Base-by-base conservation (phyloP, 2,113 vertebrate genomes). In the Erinaceus europaeus region DNA sequence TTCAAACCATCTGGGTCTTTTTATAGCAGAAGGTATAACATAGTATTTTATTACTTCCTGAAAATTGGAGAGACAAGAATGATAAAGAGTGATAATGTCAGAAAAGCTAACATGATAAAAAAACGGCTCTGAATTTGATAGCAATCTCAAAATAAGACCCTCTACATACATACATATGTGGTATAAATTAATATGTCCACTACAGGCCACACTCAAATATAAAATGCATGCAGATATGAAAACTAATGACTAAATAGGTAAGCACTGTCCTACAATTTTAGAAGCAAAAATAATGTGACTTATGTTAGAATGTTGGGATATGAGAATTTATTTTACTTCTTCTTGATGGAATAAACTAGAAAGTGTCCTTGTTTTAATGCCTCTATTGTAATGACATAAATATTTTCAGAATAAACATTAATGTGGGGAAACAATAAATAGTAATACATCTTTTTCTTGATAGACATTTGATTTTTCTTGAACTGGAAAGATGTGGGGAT, bases 41-140 rank as follows among this genome's bases (percentile, higher is more conserved):
- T 62, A 68, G 74, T 86, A 65, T 95, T 93, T 96, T 96, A 96
- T 96, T 91, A 81, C 90, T 95, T 93, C 87, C 25, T 91, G 88
- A 95, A 95, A 95, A 93, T 80, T 89, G 73, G 72, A 94, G 74
- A 86, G 48, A 21, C 46, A 89, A 81, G 44, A 68, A 72, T 94
- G 52, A 88, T 95, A 20, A 88, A 83, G 71, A 88, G 44, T 80
- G 68, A 91, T 94, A 90, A 86, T 91, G 73, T 95, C 77, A 91
- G 88, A 81, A 82, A 87, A 73, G 40, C 36, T 62, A 90, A 52
- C 14, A 32, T 82, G 74, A 90, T 95, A 82, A 94, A 93, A 77
- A 91, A 86, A 88, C 9, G 10, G 18, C 36, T 91, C 65, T 79
- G 53, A 84, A 73, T 93, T 95, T 94, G 94, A 89, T 29, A 93